phyloP scores from a whole-genome alignment of 2,797 vertebrate species.

The Pantherophis vulpinus region DNA sequence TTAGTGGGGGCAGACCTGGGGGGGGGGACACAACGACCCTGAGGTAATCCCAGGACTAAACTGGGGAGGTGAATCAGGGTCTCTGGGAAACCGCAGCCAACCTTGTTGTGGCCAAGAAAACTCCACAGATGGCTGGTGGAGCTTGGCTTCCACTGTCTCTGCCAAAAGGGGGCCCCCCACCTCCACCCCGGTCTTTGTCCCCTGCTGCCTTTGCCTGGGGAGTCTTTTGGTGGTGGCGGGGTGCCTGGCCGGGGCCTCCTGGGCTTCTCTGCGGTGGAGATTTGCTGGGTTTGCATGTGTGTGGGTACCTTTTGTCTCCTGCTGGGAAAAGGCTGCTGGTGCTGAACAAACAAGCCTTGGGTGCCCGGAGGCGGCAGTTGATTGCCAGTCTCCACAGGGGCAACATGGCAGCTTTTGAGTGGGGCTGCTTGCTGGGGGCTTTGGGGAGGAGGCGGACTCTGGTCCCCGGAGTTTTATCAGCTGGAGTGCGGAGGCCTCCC shows the following conservation, averaged over 20 bases:
- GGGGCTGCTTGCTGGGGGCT: neutral
- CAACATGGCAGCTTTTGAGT: constrained; percentile 7
- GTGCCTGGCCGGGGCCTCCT: neutral
- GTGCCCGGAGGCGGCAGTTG: constrained; percentile 32
- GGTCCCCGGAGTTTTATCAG: neutral
- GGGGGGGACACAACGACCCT: neutral
- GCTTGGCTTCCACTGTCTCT: neutral
- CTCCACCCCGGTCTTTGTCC: neutral
- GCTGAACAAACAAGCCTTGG: constrained; percentile 29
- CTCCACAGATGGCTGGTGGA: neutral
- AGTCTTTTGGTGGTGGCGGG: rapidly evolving
- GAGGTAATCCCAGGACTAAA: neutral
- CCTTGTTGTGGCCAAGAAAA: neutral
- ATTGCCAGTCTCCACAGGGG: constrained; percentile 25
- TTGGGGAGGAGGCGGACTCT: neutral
- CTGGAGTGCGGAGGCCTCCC: neutral
- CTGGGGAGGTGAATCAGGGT: neutral
- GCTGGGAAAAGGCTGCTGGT: neutral
- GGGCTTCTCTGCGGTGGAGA: neutral
- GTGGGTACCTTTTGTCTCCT: neutral
- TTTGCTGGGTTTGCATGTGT: neutral
- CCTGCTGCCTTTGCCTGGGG: neutral
- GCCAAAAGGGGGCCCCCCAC: neutral
- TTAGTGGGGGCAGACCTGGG: neutral
- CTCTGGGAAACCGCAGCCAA: neutral